These are phyloP conservation scores for Acanthis flammea DNA, from an alignment of 2,797 vertebrate genomes.

Conservation along the genomic window DNA sequence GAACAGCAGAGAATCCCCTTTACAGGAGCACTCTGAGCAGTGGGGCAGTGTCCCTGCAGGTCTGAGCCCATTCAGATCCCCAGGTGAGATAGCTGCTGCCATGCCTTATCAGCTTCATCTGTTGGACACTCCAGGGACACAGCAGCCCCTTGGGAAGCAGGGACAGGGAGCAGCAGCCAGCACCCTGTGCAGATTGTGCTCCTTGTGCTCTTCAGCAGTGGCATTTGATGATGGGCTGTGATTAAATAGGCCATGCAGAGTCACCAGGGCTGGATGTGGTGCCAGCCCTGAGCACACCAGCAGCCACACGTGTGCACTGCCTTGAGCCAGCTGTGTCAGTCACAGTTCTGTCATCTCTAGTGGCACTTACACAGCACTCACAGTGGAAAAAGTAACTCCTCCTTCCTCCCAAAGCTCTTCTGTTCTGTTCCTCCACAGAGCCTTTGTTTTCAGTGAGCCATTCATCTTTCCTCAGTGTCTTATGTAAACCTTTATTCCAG, in stretches of 20 bases:
- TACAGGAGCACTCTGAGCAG: neutral
- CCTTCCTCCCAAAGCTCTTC: neutral
- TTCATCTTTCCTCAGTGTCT: slow-evolving; percentile 11
- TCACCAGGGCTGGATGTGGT: neutral
- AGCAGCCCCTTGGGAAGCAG: neutral
- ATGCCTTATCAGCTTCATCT: slow-evolving; percentile 11
- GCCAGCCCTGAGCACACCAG: neutral
- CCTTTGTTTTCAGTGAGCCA: slow-evolving; percentile 24
- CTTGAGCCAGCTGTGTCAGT: neutral
- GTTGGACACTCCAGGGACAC: neutral
- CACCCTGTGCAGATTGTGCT: neutral
- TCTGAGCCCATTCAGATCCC: neutral
- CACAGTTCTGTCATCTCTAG: neutral
- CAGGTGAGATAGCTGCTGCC: neutral
- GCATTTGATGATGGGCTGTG: neutral
- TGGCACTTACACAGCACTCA: neutral
- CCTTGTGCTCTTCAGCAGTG: neutral
- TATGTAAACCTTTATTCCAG: slow-evolving; percentile 56
- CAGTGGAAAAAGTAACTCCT: neutral
- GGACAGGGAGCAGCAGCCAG: neutral
- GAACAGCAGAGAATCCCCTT: neutral
- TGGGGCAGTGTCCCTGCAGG: neutral
- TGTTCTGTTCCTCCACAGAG: neutral
- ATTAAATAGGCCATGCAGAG: neutral
- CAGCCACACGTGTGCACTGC: neutral